These are phyloP conservation scores for Neocrepidodera transversa DNA, from an alignment of 2,888 invertebrate genomes.

Conservation along the genomic window DNA sequence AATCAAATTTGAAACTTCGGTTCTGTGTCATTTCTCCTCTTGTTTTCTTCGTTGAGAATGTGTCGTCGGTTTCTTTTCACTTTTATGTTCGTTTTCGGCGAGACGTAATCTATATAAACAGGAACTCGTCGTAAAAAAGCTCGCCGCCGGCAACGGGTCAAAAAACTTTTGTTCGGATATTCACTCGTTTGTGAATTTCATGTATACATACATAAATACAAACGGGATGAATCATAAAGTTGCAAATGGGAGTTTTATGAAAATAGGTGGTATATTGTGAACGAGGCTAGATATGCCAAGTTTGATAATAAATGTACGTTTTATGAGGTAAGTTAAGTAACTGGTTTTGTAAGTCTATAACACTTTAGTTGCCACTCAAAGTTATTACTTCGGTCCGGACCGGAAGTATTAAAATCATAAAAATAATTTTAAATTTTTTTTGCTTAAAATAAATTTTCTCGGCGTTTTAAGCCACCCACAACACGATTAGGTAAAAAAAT, in stretches of 20 bases:
- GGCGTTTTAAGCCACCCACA: no score
- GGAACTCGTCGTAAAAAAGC: conserved; percentile 32
- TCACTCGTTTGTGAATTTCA: not conserved
- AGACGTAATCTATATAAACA: conserved; percentile 36
- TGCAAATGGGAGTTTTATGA: not conserved
- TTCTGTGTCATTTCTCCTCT: not conserved
- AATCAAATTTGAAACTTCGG: no score
- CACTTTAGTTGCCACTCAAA: no score
- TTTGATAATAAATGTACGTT: not conserved
- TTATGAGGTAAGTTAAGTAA: no score
- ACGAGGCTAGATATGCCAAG: not conserved
- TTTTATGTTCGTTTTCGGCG: conserved; percentile 26
- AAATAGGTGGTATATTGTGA: not conserved
- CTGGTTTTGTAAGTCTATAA: no score
- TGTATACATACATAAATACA: not conserved
- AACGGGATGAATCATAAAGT: not conserved
- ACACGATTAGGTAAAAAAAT: no score
- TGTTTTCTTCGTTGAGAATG: not conserved
- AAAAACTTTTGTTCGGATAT: conserved; percentile 24
- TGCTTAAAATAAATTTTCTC: no score
- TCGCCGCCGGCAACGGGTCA: conserved; percentile 18
- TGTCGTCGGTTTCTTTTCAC: conserved; percentile 10
- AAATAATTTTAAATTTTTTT: no score
- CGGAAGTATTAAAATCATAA: no score
- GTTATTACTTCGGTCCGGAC: no score